Evolutionary conservation across 1,140 invertebrate genomes (phyloP), one percentile per base, ranked within the genome.

Genomic region (Steinernema feltiae): DNA sequence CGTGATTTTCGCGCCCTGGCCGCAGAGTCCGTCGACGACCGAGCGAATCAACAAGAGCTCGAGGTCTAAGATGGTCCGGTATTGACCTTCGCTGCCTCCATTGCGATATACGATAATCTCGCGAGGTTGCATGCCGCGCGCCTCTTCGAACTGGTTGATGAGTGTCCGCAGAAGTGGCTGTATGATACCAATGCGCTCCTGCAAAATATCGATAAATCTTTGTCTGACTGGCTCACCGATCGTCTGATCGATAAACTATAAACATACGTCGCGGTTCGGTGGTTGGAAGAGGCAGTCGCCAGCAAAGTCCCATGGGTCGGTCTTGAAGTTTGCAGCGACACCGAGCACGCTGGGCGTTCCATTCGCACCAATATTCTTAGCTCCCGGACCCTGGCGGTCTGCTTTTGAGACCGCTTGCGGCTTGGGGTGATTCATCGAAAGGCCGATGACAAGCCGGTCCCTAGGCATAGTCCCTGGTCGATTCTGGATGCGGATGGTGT

Each of bases 51-150:
- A 73, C 24, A 74, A 21, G 17, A 72, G 21, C n/a, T 0, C 0
- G 17, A 75, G 32, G 48, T n/a, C 17, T n/a, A 17, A n/a, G 0
- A 92, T 90, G 82, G 90, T 87, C 0, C 88, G 81, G 84, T 94
- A 94, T 80, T 94, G 92, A 0, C 93, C 93, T 82, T 95, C 93
- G 1, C 92, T 92, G 0, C 95, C 93, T 0, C 93, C 94, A 84
- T 95, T 93, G 7, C 93, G 88, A 85, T 91, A 94, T 71, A 92
- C 91, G 32, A 93, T 87, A 63, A 93, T 91, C 48, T 87, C 87
- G 0, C 87, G 78, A 0, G 92, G 92, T 7, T 75, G 30, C 12
- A 46, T n/a, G 32, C 77, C 71, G 15, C 75, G 80, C 0, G 81
- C 74, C 2, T 75, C 29, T 18, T 7, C 12, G 30, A 70, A 32